phyloP scores from a whole-genome alignment of 2,113 vertebrate genomes.

The Arothron firmamentum region DNA sequence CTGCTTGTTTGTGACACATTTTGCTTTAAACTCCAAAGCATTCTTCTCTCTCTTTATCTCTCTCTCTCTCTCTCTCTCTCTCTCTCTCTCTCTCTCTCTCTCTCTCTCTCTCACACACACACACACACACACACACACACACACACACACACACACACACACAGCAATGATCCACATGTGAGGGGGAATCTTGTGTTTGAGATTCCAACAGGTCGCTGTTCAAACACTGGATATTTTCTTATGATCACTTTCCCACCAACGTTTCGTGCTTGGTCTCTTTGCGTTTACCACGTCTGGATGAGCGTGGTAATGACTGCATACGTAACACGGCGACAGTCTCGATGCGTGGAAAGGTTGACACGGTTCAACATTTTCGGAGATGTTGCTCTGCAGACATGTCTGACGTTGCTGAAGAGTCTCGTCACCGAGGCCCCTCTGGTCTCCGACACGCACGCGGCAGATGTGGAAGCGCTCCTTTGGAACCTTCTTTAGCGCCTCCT shows the following conservation, averaged over 20 bases:
- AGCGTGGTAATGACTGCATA: no score
- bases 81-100: no score
- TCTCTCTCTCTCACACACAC: background rate
- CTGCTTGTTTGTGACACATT: background rate
- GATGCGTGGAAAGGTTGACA: background rate
- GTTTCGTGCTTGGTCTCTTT: no score
- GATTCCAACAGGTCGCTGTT: background rate
- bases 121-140: conserved; percentile 1
- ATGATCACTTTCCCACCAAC: no score
- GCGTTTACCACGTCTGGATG: no score
- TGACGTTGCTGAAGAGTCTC: background rate
- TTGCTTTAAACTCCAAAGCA: background rate
- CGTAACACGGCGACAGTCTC: background rate
- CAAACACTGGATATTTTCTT: no score
- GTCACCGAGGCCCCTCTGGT: conserved; percentile 7
- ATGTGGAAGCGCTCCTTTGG: conserved; percentile 45
- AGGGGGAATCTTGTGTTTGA: background rate
- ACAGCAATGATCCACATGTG: background rate
- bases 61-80: no score
- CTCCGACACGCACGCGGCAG: conserved; percentile 38
- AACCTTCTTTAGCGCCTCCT: conserved; percentile 66
- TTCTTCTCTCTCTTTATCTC: background rate
- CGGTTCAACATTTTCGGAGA: background rate
- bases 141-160: background rate
- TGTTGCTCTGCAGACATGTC: background rate